Conservation (phyloP, 2,888 invertebrate species). For the Microchrysa polita region DNA sequence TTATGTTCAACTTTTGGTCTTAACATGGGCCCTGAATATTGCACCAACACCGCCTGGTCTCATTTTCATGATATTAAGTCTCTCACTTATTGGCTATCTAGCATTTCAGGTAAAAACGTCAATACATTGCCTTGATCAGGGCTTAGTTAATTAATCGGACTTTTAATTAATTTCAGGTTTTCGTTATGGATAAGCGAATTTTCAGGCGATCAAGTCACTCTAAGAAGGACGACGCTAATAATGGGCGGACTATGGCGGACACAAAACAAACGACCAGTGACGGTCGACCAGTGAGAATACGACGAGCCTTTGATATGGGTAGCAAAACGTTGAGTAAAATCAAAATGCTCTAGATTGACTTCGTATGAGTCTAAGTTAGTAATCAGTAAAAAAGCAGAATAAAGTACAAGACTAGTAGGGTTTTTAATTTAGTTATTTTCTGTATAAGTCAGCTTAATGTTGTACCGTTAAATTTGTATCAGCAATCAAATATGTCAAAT, state of each 20-base stretch:
- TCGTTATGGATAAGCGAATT: slow-evolving; percentile 33
- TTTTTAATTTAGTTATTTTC: slow-evolving; percentile 2
- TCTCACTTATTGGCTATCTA: slow-evolving; percentile 48
- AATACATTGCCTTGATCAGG: background rate
- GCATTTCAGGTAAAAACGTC: slow-evolving; percentile 48
- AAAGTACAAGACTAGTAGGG: slow-evolving; percentile 33
- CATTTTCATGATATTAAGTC: slow-evolving; percentile 50
- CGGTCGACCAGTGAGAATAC: slow-evolving; percentile 40
- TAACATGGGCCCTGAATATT: slow-evolving; percentile 48
- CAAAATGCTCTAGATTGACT: slow-evolving; percentile 53
- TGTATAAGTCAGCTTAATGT: slow-evolving; percentile 4
- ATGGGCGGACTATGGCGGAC: background rate
- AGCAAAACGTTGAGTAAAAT: slow-evolving; percentile 51
- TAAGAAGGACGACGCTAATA: background rate
- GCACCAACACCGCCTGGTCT: slow-evolving; percentile 49
- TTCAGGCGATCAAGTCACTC: background rate
- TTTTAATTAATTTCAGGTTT: slow-evolving; percentile 45
- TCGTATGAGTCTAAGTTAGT: no score
- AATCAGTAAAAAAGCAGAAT: background rate
- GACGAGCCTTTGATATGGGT: slow-evolving; percentile 46
- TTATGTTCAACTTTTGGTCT: slow-evolving; percentile 49
- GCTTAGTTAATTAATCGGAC: background rate
- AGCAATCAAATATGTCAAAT: background rate
- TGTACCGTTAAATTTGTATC: background rate
- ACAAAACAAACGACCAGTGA: slow-evolving; percentile 20